Evolutionary conservation across 2,113 vertebrate genomes (phyloP).

Genomic region (Equus quagga): DNA sequence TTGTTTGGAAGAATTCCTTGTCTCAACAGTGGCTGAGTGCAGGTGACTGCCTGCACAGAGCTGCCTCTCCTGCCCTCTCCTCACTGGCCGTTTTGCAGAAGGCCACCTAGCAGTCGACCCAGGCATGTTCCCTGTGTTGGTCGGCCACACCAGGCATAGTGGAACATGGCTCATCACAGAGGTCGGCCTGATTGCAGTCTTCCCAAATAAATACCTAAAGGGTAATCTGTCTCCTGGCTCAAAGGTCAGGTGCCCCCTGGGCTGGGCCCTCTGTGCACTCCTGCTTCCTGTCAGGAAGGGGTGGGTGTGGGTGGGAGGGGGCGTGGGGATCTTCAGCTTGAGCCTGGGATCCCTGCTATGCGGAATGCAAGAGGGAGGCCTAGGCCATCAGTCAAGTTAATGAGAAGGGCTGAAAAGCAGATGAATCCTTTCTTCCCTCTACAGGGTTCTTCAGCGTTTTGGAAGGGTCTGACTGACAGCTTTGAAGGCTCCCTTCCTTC

Average conservation of each 20-base stretch:
- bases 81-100: not conserved
- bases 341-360: not conserved
- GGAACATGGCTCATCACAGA: not conserved
- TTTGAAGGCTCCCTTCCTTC: not conserved
- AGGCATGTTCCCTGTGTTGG: not conserved
- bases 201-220: not conserved
- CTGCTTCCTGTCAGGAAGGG: not conserved
- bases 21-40: not conserved
- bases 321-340: not conserved
- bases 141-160: no score
- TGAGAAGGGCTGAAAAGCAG: slow-evolving; percentile 31
- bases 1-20: not conserved
- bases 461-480: not conserved
- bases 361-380: not conserved
- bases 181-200: no score
- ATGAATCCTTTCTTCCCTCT: not conserved
- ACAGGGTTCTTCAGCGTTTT: not conserved
- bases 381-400: not conserved
- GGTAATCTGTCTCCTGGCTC: not conserved
- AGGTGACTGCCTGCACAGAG: not conserved
- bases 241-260: not conserved
- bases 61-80: not conserved
- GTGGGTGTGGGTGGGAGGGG: not conserved
- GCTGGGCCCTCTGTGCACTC: not conserved
- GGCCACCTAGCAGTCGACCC: not conserved